These are phyloP conservation scores for Meta bourneti DNA, from an alignment of 2,888 invertebrate genomes.

Conservation along the genomic window DNA sequence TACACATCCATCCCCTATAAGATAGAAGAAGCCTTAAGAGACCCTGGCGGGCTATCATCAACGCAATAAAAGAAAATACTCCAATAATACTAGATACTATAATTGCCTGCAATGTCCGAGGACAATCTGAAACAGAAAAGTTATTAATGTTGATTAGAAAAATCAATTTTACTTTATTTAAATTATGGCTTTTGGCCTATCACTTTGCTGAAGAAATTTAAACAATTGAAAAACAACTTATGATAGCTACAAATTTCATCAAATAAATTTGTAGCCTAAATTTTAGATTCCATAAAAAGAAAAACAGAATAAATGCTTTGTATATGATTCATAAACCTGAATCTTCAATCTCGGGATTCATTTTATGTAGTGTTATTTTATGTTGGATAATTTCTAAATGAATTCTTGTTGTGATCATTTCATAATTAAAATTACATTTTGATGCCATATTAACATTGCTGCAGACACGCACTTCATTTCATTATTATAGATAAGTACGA, in stretches of 20 bases:
- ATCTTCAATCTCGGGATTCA: too few relatives aligned
- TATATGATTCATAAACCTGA: too few relatives aligned
- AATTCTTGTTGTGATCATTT: too few relatives aligned
- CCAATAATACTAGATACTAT: constrained; percentile 80
- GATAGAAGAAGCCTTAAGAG: constrained; percentile 81
- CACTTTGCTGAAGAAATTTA: background rate
- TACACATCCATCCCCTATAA: constrained; percentile 85
- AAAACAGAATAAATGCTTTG: too few relatives aligned
- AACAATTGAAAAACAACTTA: background rate
- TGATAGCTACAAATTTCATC: background rate
- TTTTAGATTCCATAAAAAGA: too few relatives aligned
- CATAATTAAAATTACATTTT: too few relatives aligned
- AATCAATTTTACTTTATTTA: background rate
- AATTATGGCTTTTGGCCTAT: background rate
- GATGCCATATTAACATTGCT: too few relatives aligned
- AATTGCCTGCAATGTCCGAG: constrained; percentile 80
- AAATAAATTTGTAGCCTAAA: background rate
- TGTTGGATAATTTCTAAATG: too few relatives aligned
- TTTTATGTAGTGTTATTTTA: too few relatives aligned
- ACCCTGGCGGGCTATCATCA: constrained; percentile 81
- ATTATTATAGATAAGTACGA: too few relatives aligned
- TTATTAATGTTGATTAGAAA: background rate
- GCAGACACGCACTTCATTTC: too few relatives aligned
- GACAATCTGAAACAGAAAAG: constrained; percentile 78
- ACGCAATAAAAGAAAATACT: constrained; percentile 81